These are phyloP conservation scores for Balaenoptera acutorostrata DNA, from an alignment of 2,113 vertebrate genomes.

Conservation along the genomic window DNA sequence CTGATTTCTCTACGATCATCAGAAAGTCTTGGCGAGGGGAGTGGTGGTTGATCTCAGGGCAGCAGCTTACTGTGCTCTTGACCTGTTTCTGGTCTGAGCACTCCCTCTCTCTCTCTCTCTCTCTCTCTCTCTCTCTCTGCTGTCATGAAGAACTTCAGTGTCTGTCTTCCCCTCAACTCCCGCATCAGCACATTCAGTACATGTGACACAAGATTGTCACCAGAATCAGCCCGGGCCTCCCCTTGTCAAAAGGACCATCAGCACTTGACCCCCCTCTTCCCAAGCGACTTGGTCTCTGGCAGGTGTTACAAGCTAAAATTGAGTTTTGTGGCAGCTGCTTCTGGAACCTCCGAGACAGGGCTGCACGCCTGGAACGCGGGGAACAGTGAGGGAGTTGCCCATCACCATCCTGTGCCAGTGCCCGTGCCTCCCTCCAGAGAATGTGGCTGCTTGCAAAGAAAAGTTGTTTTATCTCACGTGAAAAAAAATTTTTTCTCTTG, in stretches of 20 bases:
- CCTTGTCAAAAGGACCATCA: conserved; percentile 28
- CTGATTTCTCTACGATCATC: neutral
- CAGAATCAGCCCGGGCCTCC: neutral
- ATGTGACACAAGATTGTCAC: conserved; percentile 1
- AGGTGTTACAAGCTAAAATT: neutral
- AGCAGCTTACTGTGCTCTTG: neutral
- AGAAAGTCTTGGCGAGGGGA: neutral
- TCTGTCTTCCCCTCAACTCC: neutral
- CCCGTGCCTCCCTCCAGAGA: neutral
- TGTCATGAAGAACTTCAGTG: neutral
- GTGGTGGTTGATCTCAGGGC: neutral
- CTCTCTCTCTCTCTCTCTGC: neutral
- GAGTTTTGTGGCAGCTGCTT: conserved; percentile 1
- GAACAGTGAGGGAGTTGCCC: fast-evolving
- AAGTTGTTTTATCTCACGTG: neutral
- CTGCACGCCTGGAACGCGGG: fast-evolving
- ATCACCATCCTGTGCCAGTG: fast-evolving
- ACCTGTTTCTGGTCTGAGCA: neutral
- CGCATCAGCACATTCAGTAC: neutral
- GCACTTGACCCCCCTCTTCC: neutral
- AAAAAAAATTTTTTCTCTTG: neutral
- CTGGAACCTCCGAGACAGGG: neutral
- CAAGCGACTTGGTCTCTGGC: neutral
- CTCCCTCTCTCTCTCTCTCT: neutral
- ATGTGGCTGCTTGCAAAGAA: neutral